Base-by-base conservation (phyloP, 2,113 vertebrate species). In the Crypturellus undulatus region DNA sequence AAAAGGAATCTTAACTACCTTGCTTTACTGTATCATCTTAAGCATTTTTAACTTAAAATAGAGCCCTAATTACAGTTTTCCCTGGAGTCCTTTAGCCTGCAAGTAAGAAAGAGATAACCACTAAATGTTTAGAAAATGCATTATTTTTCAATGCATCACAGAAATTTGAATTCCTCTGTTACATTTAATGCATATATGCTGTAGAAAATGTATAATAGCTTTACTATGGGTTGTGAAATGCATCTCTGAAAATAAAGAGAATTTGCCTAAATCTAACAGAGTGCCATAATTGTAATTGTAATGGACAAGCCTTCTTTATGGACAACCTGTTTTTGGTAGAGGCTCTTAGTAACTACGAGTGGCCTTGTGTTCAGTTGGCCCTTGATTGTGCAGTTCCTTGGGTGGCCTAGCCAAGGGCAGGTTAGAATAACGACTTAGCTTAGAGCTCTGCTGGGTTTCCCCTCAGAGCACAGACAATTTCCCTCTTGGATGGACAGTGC, bases 11-110 rank as follows among this genome's bases (percentile, higher is more conserved):
- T 78, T 78, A 38, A 21, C 69, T 40, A 68, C 38, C 25, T 86
- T 90, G 40, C 54, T 79, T 92, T 84, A 40, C 54, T 72, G 28
- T 90, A 28, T 52, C 69, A 73, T 83, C 90, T 93, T 94, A 63
- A 70, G 56, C 4, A 19, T 92, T 77, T 85, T 70, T 34, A 94
- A 71, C 93, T 95, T 86, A 95, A 96, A 89, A 82, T 84, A 89
- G 83, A 89, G n/a, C 14, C 58, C 58, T 93, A n/a, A 79, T 81
- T 54, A 73, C 69, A 62, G 62, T 90, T 95, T 90, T 64, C 77
- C 65, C 89, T 90, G 7, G 84, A 89, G 84, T 40, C 22, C 30
- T 84, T 84, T 30, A 82, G 84, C 65, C 59, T 93, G 69, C 70
- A 62, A 84, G 26, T 81, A 72, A 93, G 84, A 92, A 81, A 72